Base-by-base conservation (phyloP, 1,140 invertebrate genomes). In the Drosophila ironensis region DNA sequence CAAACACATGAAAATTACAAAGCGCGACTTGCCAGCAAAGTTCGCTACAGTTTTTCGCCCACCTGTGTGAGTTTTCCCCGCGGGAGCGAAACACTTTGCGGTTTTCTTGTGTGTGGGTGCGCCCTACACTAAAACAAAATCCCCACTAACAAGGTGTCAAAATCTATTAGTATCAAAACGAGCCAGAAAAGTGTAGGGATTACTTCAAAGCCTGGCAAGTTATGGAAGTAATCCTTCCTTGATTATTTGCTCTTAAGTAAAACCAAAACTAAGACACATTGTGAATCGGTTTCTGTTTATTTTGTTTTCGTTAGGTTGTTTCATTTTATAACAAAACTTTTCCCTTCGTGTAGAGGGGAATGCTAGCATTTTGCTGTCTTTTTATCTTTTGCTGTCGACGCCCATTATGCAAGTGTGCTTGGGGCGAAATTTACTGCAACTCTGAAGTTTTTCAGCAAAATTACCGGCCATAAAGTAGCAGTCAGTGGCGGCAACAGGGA, bases 381-480 rank as follows among this genome's bases (percentile, higher is more conserved):
- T 41, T 63, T 45, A 71, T 63, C 67, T 70, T n/a, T 27, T 44
- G 45, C 46, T 50, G 35, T 52, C 51, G 52, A 30, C 76, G 57
- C 57, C 64, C 75, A 54, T 28, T 50, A 35, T 47, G 66, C 51
- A 56, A 48, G 50, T 68, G 45, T 54, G 27, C 22, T 44, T 44
- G 28, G 59, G 22, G 33, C 44, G 20, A 61, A 77, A 84, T 82
- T 78, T 84, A 78, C 69, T 73, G 69, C 70, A 77, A 42, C 52
- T 45, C 47, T 78, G 30, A 84, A 82, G 84, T 73, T 84, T 84
- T 82, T 61, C 37, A 82, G 50, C 47, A 33, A 48, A 72, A 72
- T 64, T 64, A 54, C 47, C n/a, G 50, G 37, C 41, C 57, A 45
- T 72, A 70, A 70, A 70, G 66, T 59, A 59, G 38, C 63, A 68